Evolutionary conservation across 2,113 vertebrate species (phyloP).

Genomic region (Rhipidura dahli): DNA sequence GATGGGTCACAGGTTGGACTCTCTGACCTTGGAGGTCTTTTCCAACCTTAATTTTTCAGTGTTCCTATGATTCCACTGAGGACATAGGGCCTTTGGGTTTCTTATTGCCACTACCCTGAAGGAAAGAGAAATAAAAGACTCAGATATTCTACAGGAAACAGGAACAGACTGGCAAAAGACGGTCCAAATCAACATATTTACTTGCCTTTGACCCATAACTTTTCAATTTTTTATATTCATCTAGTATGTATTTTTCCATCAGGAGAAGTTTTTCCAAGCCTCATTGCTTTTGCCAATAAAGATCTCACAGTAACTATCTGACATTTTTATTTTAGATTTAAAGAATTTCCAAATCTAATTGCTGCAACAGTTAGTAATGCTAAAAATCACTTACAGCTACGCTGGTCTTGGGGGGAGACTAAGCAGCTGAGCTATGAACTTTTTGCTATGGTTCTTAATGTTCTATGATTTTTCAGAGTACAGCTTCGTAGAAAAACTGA

Average conservation of each 20-base stretch:
- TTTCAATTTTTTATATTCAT: neutral
- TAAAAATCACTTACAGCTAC: neutral
- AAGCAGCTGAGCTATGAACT: neutral
- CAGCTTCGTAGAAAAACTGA: neutral
- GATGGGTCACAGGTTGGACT: rapidly evolving
- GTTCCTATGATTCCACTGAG: neutral
- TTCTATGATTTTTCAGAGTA: neutral
- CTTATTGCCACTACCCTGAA: neutral
- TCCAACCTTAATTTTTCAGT: neutral
- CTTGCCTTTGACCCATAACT: neutral
- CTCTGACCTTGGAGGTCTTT: rapidly evolving
- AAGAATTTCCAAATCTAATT: neutral
- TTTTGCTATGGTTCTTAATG: neutral
- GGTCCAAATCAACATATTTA: neutral
- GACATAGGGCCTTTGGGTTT: neutral
- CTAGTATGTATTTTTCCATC: neutral
- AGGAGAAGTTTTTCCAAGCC: neutral
- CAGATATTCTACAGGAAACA: neutral
- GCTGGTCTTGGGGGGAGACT: neutral
- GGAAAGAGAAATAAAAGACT: neutral
- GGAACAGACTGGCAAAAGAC: neutral
- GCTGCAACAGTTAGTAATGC: neutral
- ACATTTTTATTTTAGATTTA: neutral
- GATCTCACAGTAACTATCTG: neutral
- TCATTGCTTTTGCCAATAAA: neutral